Evolutionary conservation across 2,888 invertebrate species (phyloP).

Genomic region (Kuschelorhynchus macadamiae): DNA sequence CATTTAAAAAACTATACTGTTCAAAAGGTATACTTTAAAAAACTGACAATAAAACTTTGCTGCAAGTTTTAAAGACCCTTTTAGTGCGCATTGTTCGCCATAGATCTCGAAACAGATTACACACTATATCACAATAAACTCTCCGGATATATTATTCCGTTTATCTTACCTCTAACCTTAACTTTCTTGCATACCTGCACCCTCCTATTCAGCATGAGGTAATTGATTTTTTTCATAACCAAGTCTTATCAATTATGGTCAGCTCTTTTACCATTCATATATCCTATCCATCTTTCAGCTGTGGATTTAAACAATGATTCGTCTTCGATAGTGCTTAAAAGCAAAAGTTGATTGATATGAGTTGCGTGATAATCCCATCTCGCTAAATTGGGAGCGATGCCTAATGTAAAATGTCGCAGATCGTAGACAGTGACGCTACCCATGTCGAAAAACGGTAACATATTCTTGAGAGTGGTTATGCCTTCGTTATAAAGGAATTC

Average conservation of each 20-base stretch:
- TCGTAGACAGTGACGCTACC: constrained; percentile 97
- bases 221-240: not conserved
- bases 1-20: no score
- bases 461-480: constrained; percentile 86
- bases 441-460: constrained; percentile 93
- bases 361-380: constrained; percentile 99
- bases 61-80: no score
- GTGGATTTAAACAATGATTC: constrained; percentile 87
- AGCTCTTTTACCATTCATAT: constrained; percentile 95
- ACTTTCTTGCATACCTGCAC: no score
- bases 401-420: constrained; percentile 91
- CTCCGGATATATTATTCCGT: no score
- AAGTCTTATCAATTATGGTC: constrained; percentile 85
- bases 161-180: no score
- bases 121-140: no score
- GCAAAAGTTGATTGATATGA: constrained; percentile 94
- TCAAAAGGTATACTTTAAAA: no score
- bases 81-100: no score
- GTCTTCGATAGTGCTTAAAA: constrained; percentile 87
- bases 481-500: constrained; percentile 86
- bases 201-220: no score
- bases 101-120: no score
- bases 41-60: no score
- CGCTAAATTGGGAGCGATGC: constrained; percentile 93
- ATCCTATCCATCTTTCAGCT: constrained; percentile 93